Evolutionary conservation across 2,797 vertebrate species (phyloP).

Genomic region (Zenarchopterus dispar): DNA sequence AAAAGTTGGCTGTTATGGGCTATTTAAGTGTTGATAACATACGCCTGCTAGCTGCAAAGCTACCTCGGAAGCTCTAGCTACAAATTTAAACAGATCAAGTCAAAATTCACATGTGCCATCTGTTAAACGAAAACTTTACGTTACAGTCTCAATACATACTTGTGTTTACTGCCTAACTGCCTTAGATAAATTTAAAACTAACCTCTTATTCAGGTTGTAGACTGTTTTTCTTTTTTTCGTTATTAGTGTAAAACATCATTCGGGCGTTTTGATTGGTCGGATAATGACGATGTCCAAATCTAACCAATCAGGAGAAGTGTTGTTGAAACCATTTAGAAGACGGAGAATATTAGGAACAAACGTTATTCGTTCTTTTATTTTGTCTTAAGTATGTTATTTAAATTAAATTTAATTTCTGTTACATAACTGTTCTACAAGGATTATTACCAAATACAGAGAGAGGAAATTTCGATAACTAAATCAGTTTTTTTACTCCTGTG

Average conservation of each 20-base stretch:
- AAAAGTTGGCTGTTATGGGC: slow-evolving; percentile 28
- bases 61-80: slow-evolving; percentile 37
- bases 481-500: no score
- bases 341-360: not conserved
- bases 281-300: slow-evolving; percentile 27
- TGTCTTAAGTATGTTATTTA: no score
- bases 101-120: not conserved
- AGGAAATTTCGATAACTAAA: no score
- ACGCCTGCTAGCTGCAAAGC: slow-evolving; percentile 46
- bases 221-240: slow-evolving; percentile 44
- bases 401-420: no score
- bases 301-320: slow-evolving; percentile 65
- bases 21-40: slow-evolving; percentile 5
- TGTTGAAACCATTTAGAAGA: slow-evolving; percentile 39
- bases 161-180: slow-evolving; percentile 7
- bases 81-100: not conserved
- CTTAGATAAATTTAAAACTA: slow-evolving; percentile 10
- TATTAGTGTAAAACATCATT: slow-evolving; percentile 42
- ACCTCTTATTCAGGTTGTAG: slow-evolving; percentile 52
- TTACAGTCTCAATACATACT: slow-evolving; percentile 25
- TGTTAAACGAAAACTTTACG: not conserved
- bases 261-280: slow-evolving; percentile 64
- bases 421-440: no score
- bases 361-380: no score
- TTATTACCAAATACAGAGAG: no score